Conservation (phyloP, 2,888 invertebrate genomes). For the Scotopteryx bipunctaria region DNA sequence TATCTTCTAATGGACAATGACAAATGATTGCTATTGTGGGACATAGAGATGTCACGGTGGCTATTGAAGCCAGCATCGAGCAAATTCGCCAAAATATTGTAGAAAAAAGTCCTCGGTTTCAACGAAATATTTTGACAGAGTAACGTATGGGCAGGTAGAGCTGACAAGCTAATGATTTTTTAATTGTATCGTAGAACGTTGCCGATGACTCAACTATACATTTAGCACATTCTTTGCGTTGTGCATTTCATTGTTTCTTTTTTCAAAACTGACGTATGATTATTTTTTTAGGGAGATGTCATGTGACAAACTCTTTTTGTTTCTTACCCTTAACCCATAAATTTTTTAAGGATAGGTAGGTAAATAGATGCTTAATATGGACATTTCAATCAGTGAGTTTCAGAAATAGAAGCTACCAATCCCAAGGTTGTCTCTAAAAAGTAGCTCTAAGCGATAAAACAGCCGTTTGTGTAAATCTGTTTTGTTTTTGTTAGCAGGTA, state of each 20-base stretch:
- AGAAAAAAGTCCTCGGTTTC: constrained; percentile 47
- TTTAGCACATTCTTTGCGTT: constrained; percentile 18
- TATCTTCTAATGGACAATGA: constrained; percentile 79
- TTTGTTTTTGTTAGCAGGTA: too few relatives aligned
- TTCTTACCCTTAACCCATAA: too few relatives aligned
- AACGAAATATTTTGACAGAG: constrained; percentile 81
- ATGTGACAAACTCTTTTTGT: too few relatives aligned
- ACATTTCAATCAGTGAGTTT: too few relatives aligned
- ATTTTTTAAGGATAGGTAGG: too few relatives aligned
- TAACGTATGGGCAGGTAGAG: constrained; percentile 74
- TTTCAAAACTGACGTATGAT: neutral
- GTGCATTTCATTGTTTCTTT: neutral
- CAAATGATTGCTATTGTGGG: constrained; percentile 77
- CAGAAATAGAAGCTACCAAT: too few relatives aligned
- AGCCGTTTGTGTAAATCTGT: too few relatives aligned
- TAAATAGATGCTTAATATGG: too few relatives aligned
- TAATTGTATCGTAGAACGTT: constrained; percentile 55
- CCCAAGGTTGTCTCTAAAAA: too few relatives aligned
- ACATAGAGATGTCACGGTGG: constrained; percentile 76
- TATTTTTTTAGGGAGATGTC: neutral
- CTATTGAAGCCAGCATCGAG: constrained; percentile 65
- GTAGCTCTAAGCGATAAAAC: too few relatives aligned
- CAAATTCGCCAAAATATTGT: constrained; percentile 72
- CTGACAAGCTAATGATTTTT: constrained; percentile 71
- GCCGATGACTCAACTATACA: constrained; percentile 30